phyloP scores from a whole-genome alignment of 2,888 invertebrate species.

The Aporophyla nigra region DNA sequence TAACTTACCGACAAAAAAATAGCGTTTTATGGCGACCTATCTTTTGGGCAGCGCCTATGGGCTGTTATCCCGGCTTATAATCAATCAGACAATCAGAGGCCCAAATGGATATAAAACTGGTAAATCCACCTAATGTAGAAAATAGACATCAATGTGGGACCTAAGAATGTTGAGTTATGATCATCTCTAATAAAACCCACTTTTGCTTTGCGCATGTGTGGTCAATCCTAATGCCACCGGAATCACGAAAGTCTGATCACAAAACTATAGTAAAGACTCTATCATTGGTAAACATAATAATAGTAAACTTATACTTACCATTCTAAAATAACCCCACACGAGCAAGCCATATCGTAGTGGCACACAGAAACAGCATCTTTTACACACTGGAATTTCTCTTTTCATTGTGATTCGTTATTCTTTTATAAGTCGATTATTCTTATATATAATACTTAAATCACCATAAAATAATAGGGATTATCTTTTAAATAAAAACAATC shows the following conservation, averaged over 20 bases:
- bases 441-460: neutral
- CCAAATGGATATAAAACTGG: too few species aligned
- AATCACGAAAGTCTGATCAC: neutral
- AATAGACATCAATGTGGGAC: neutral
- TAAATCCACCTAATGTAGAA: neutral
- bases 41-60: too few species aligned
- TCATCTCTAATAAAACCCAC: neutral
- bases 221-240: neutral
- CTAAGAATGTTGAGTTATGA: neutral
- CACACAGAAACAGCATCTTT: constrained; percentile 64
- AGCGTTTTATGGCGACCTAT: too few species aligned
- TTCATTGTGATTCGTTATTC: constrained; percentile 49
- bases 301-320: constrained; percentile 49
- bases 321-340: constrained; percentile 63
- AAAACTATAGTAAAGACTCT: too few species aligned
- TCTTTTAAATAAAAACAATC: too few species aligned
- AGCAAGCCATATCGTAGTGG: constrained; percentile 67
- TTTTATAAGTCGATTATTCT: neutral
- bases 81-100: neutral
- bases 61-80: neutral
- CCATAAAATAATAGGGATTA: neutral
- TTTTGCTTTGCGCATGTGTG: neutral
- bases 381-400: constrained; percentile 41
- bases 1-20: too few species aligned
- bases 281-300: neutral